Evolutionary conservation across 2,113 vertebrate genomes (phyloP).

Genomic region (Notothenia rossii): DNA sequence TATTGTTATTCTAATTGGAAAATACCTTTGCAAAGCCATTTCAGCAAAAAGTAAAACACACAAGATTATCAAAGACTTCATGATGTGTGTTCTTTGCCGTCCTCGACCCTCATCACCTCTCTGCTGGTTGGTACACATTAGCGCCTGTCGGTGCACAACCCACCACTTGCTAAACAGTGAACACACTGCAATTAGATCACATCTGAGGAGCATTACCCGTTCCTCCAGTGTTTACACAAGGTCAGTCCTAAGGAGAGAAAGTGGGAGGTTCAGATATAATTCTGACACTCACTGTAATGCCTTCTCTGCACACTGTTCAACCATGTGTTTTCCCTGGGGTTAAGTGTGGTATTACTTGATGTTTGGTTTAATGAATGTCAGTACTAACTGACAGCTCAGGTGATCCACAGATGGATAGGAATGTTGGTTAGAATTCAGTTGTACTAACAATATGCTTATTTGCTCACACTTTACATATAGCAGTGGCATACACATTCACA

Average conservation of each 20-base stretch:
- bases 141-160: conserved; percentile 42
- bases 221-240: conserved; percentile 82
- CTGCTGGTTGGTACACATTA: conserved; percentile 64
- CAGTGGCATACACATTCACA: not conserved
- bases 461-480: conserved; percentile 9
- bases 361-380: conserved; percentile 74
- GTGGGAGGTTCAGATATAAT: conserved; percentile 75
- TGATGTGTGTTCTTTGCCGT: conserved; percentile 12
- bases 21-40: not conserved
- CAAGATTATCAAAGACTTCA: conserved; percentile 15
- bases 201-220: conserved; percentile 82
- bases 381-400: conserved; percentile 66
- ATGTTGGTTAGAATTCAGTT: conserved; percentile 28
- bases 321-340: conserved; percentile 75
- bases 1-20: conserved; percentile 22
- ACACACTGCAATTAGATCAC: conserved; percentile 74
- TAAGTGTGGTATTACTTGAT: conserved; percentile 69
- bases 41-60: not conserved
- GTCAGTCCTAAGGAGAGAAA: conserved; percentile 70
- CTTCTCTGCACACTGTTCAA: conserved; percentile 50
- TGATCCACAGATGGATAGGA: conserved; percentile 50
- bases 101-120: conserved; percentile 43
- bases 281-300: conserved; percentile 77
- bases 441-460: conserved; percentile 19
- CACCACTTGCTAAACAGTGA: conserved; percentile 48